Base-by-base conservation (phyloP, 2,888 invertebrate species). In the Leuctra nigra region DNA sequence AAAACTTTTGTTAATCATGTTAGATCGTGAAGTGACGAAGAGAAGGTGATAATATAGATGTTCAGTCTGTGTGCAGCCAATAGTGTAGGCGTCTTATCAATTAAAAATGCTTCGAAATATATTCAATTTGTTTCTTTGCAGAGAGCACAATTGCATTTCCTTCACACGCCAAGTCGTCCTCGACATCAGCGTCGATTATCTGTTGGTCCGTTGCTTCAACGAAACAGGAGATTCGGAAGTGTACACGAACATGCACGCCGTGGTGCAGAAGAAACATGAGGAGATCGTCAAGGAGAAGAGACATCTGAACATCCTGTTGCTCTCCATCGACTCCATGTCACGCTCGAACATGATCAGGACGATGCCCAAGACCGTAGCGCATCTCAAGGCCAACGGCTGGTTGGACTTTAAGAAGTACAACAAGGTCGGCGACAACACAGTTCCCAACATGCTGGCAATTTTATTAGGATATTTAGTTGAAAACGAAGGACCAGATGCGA, bases 251-350 rank as follows among this genome's bases (percentile, higher is more conserved):
- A 76, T 80, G 1, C 83, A 83, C 66, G 71, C 79, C 1, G 73
- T 78, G 36, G 69, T 83, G 67, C 71, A 76, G 64, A 4, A 18
- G 4, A 41, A 18, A 29, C 44, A 23, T 14, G n/a, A 16, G 22
- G 4, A 13, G 48, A 20, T 35, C 14, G 11, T 11, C 11, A 7
- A 9, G 14, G 18, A 14, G 2, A 11, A 36, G 47, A 24, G 24
- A 6, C 47, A 7, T 3, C 47, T 16, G 2, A 50, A 84, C 67
- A 81, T 94, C 0, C 71, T 93, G 25, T 75, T 92, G 68, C 69
- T 95, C 16, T 93, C 92, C 36, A 84, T 94, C 64, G 92, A 93
- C 68, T 88, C 90, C 44, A 83, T 93, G 64, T 92, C 93, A 0
- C 73, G 91, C 55, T 73, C 87, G 39, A 89, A 92, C 68, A 79